phyloP scores from a whole-genome alignment of 2,113 vertebrate genomes.

The Nibea coibor region DNA sequence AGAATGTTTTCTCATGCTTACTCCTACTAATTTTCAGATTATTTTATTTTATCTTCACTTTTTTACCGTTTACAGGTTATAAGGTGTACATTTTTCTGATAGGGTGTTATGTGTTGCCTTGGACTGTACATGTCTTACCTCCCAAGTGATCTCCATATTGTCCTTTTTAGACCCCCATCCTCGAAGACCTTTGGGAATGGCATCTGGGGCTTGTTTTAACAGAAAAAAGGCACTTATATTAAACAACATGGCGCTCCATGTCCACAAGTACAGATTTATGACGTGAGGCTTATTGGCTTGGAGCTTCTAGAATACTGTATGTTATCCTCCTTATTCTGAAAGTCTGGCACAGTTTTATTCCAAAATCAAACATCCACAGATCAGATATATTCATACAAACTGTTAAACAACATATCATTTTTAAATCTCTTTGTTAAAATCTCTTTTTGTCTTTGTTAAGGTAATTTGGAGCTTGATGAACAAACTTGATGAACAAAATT shows the following conservation, averaged over 20 bases:
- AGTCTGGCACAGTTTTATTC: neutral
- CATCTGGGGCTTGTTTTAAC: conserved; percentile 89
- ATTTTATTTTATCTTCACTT: no score
- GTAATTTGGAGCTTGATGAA: neutral
- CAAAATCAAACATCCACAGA: neutral
- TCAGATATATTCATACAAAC: neutral
- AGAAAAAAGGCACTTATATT: conserved; percentile 6
- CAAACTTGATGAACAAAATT: neutral
- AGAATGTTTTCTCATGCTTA: no score
- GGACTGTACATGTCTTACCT: conserved; percentile 79
- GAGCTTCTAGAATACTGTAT: neutral
- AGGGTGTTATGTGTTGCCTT: no score
- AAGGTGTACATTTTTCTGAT: no score
- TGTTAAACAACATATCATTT: neutral
- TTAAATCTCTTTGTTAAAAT: neutral
- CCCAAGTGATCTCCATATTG: conserved; percentile 99
- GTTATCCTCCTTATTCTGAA: neutral
- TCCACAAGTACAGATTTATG: neutral
- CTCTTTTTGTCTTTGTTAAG: neutral
- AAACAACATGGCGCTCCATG: neutral
- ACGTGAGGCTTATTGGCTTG: neutral
- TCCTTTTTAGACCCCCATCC: conserved; percentile 91
- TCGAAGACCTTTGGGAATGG: conserved; percentile 88
- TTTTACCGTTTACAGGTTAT: no score
- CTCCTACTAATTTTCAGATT: no score